Evolutionary conservation across 2,797 vertebrate genomes (phyloP).

Genomic region (Poecilia picta): DNA sequence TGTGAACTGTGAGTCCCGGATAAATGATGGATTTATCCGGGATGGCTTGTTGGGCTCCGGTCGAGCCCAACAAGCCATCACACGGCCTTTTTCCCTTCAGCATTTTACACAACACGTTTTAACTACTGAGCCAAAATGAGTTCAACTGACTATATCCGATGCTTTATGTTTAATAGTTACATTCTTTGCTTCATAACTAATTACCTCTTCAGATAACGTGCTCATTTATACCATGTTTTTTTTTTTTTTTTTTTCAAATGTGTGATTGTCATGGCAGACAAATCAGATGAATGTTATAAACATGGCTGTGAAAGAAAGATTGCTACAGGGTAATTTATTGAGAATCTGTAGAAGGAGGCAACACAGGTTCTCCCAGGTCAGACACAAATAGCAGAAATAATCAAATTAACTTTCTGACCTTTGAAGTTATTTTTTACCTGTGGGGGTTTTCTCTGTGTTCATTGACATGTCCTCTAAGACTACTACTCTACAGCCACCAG

Average conservation of each 20-base stretch:
- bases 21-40: slow-evolving; percentile 6
- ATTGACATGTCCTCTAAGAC: background rate
- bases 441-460: background rate
- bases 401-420: background rate
- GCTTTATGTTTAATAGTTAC: background rate
- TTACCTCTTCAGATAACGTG: background rate
- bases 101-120: background rate
- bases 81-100: background rate
- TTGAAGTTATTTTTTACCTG: background rate
- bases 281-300: background rate
- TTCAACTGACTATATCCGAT: background rate
- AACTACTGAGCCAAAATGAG: background rate
- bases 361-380: background rate
- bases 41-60: too few relatives aligned
- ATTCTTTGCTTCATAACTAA: background rate
- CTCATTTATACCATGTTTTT: background rate
- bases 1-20: slow-evolving; percentile 11
- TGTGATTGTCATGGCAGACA: background rate
- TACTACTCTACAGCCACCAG: background rate
- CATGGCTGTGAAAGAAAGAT: background rate
- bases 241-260: background rate
- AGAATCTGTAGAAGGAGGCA: background rate
- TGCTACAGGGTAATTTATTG: background rate
- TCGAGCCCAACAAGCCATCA: background rate
- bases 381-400: background rate